Base-by-base conservation (phyloP, 2,888 invertebrate species). In the Adelognathus sp. region DNA sequence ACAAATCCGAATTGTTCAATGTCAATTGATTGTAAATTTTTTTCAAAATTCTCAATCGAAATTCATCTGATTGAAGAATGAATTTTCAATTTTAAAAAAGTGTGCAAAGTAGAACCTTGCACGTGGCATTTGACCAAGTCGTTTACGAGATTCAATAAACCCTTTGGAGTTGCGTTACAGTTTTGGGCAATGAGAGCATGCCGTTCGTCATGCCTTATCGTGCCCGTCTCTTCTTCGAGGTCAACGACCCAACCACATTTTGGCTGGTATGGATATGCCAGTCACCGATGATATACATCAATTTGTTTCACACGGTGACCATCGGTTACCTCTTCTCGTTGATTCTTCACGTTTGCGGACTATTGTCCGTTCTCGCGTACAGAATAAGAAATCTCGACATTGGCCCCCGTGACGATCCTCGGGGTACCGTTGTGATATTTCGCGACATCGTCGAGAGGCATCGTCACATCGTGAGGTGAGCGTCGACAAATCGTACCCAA, bases 241-340 rank as follows among this genome's bases (percentile, higher is more conserved):
- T 77, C 3, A 80, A 61, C 14, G 74, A 80, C 36, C 27, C 66
- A 4, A 9, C 21, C 5, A 80, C 77, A 3, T 80, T 77, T 36
- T 77, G 76, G 71, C 36, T 77, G 21, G 63, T 80, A 2, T 80
- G 74, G 61, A 21, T 67, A 3, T 77, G 63, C 27, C 80, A 80
- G 67, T 21, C 36, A 9, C 80, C 80, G 2, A 63, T 80, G 63
- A 46, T 71, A 29, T 75, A 27, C 36, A 50, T 74, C n/a, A 46
- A 67, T 9, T 71, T 54, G 18, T 80, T 61, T 50, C 74, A 75
- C 39, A 63, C 71, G 11, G 66, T 63, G 33, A 41, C 67, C 0
- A 75, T 77, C 27, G 73, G 71, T 21, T 73, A 71, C 27, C 36
- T 80, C 1, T 71, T 78, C 29, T 52, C 73, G 0, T 18, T 77